Evolutionary conservation across 2,888 invertebrate genomes (phyloP), one percentile per base, ranked within the genome.

Genomic region (Scelioninae gen. 1): DNA sequence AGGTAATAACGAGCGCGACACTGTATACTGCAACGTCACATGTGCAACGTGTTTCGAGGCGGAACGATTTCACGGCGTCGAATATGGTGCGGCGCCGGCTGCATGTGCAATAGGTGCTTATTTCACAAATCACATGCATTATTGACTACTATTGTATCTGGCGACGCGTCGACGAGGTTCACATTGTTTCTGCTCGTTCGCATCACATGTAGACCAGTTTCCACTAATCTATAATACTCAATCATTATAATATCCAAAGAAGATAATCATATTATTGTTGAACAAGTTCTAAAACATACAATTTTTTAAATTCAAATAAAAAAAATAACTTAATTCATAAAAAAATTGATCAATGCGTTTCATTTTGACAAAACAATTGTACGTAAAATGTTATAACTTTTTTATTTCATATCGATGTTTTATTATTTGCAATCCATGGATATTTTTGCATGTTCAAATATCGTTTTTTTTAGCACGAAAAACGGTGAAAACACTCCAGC

Each of bases 51-150:
- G 90, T 89, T 89, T 84, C 88, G 88, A 90, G 87, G 88, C 87
- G 86, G 88, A 91, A 90, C 88, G 89, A 90, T 91, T 91, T 89
- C 87, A 88, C 87, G 85, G 87, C 88, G 87, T 87, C 89, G 88
- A 89, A 90, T 89, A 85, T 86, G 77, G 74, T 83, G 87, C 86
- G 90, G 90, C 90, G 88, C 91, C 91, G 90, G 91, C 89, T 89
- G 90, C 91, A 88, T 91, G 91, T 92, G 92, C 91, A 92, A 92
- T 92, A 89, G 90, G 89, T 88, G 87, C 85, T 88, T 89, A 90
- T 89, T 89, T 88, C 90, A 89, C 87, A 86, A 87, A 86, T 87
- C 86, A 86, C 84, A 86, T 81, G 84, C 85, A 87, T 91, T 92
- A 92, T 92, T 90, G 91, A 91, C 90, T 90, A 87, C 89, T 88